Evolutionary conservation across 2,113 vertebrate species (phyloP).

Genomic region (Salvelinus alpinus): DNA sequence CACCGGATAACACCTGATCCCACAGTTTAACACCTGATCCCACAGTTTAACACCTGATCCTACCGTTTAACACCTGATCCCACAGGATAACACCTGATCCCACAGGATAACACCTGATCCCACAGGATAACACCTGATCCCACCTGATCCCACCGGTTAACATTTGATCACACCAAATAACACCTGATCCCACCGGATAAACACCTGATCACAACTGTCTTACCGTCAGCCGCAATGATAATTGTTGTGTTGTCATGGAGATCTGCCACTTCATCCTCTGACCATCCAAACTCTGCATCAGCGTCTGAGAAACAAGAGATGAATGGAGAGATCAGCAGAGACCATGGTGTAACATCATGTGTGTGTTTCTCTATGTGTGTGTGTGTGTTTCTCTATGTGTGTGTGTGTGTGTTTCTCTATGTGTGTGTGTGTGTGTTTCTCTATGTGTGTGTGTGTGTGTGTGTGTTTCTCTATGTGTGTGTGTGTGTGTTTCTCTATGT

Average conservation of each 20-base stretch:
- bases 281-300: conserved; percentile 83
- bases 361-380: neutral
- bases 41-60: no score
- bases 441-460: neutral
- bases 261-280: conserved; percentile 83
- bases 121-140: no score
- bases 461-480: neutral
- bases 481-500: neutral
- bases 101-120: no score
- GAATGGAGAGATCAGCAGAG: neutral
- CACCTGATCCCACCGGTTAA: no score
- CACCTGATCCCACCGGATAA: no score
- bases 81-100: no score
- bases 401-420: neutral
- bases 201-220: conserved; percentile 14
- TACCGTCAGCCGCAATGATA: conserved; percentile 90
- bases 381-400: neutral
- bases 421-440: neutral
- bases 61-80: no score
- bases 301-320: conserved; percentile 41
- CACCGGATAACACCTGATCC: no score
- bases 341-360: neutral
- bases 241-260: conserved; percentile 79
- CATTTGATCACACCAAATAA: no score
- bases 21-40: no score